phyloP scores from a whole-genome alignment of 23 tunicate genomes.

The Ascidia mentula region DNA sequence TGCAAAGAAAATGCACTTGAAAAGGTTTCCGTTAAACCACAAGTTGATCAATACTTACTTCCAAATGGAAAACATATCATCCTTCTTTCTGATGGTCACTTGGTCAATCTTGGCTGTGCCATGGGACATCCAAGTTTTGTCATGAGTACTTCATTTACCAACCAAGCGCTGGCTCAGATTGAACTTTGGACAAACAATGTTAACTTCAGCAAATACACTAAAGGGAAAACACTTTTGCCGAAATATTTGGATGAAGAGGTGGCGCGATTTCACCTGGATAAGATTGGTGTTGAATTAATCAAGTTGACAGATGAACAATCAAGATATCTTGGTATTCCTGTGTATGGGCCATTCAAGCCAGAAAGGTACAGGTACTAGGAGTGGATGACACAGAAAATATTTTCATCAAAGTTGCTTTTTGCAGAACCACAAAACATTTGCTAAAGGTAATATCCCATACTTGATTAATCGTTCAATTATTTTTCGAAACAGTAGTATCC shows the following conservation, averaged over 20 bases:
- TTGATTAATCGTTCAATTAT: no score
- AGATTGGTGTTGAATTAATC: conserved; percentile 83
- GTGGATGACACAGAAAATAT: no score
- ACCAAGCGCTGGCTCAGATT: conserved; percentile 72
- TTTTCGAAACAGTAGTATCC: no score
- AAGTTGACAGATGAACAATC: conserved; percentile 65
- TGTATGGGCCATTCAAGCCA: conserved; percentile 92
- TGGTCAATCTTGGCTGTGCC: conserved; percentile 80
- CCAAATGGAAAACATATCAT: conserved; percentile 51
- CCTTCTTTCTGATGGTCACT: conserved; percentile 66
- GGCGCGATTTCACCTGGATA: conserved; percentile 85
- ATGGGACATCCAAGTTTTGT: conserved; percentile 86
- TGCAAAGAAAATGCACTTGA: conserved; percentile 33
- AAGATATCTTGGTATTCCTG: conserved; percentile 71
- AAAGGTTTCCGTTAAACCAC: conserved; percentile 54
- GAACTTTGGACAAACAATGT: conserved; percentile 56
- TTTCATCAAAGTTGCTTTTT: no score
- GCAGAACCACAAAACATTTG: no score
- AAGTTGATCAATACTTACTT: conserved; percentile 34
- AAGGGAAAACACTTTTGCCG: conserved; percentile 53
- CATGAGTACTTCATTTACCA: conserved; percentile 67
- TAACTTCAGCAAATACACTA: conserved; percentile 25
- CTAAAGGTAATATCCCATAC: no score
- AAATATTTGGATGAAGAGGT: conserved; percentile 94
- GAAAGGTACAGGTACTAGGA: conserved; percentile 81